These are phyloP conservation scores for Oedothorax gibbosus DNA, from an alignment of 1,140 invertebrate genomes.

Conservation along the genomic window DNA sequence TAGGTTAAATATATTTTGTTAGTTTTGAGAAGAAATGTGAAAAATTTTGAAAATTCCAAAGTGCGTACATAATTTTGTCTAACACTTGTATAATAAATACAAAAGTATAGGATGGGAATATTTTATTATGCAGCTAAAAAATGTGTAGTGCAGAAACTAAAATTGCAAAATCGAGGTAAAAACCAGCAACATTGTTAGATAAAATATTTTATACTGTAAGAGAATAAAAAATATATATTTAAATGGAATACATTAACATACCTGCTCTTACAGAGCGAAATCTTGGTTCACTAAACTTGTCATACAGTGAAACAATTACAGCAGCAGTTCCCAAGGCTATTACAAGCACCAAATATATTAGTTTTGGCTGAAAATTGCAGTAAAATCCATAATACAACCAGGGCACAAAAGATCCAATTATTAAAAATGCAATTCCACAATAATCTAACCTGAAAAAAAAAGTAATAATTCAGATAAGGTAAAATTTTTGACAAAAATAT, in stretches of 20 bases:
- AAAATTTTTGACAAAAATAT: no score
- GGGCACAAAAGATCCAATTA: slow-evolving; percentile 99
- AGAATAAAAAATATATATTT: background rate
- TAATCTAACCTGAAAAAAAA: slow-evolving; percentile 85
- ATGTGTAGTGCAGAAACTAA: background rate
- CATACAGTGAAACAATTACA: slow-evolving; percentile 97
- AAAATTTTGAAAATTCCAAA: no score
- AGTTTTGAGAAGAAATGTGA: no score
- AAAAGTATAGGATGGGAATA: no score
- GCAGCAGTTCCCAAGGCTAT: slow-evolving; percentile 91
- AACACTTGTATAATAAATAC: no score
- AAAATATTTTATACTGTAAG: background rate
- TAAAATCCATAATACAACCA: slow-evolving; percentile 99
- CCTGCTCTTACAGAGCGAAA: slow-evolving; percentile 89
- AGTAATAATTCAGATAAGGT: background rate
- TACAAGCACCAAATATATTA: slow-evolving; percentile 90
- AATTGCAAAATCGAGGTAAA: background rate
- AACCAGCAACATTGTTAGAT: background rate
- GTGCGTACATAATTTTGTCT: no score
- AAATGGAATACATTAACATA: slow-evolving; percentile 62
- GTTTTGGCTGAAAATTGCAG: slow-evolving; percentile 82
- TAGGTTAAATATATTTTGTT: no score
- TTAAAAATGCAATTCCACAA: slow-evolving; percentile 97
- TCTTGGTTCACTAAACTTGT: slow-evolving; percentile 93
- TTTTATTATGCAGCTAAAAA: no score